phyloP scores from a whole-genome alignment of 2,888 invertebrate genomes.

The Malachius bipustulatus region DNA sequence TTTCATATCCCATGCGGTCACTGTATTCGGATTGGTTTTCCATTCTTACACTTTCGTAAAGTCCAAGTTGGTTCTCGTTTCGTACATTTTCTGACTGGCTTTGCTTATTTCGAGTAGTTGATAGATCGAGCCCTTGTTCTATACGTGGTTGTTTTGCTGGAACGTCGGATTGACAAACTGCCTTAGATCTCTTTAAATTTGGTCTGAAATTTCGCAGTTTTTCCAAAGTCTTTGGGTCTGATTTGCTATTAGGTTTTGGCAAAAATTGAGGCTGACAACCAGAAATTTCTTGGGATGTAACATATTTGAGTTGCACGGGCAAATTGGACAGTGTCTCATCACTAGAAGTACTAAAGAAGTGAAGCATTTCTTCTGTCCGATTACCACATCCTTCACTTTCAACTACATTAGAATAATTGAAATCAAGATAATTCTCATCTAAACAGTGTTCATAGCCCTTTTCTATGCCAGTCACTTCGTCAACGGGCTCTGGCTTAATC shows the following conservation, averaged over 20 bases:
- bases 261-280: slow-evolving; percentile 17
- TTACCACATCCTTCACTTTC: no score
- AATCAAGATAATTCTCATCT: not conserved
- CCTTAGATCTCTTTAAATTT: slow-evolving; percentile 24
- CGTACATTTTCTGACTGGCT: no score
- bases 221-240: slow-evolving; percentile 43
- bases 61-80: no score
- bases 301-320: slow-evolving; percentile 38
- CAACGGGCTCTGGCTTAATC: slow-evolving; percentile 45
- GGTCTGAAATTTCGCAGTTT: slow-evolving; percentile 42
- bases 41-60: no score
- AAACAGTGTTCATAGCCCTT: slow-evolving; percentile 17
- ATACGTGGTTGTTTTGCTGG: no score
- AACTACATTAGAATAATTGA: no score
- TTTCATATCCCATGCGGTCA: no score
- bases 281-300: slow-evolving; percentile 32
- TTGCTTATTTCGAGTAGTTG: no score
- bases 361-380: slow-evolving; percentile 25
- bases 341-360: slow-evolving; percentile 31
- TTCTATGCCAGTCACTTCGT: slow-evolving; percentile 30
- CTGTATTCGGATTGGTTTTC: no score
- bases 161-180: not conserved
- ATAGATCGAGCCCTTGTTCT: no score
- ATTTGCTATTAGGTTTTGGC: slow-evolving; percentile 23
- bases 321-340: slow-evolving; percentile 41